Percentiles rank a stretch among this genome's conserved stretches.
Conservation (phyloP, 2,888 invertebrate genomes). For the Ametastegia equiseti region DNA sequence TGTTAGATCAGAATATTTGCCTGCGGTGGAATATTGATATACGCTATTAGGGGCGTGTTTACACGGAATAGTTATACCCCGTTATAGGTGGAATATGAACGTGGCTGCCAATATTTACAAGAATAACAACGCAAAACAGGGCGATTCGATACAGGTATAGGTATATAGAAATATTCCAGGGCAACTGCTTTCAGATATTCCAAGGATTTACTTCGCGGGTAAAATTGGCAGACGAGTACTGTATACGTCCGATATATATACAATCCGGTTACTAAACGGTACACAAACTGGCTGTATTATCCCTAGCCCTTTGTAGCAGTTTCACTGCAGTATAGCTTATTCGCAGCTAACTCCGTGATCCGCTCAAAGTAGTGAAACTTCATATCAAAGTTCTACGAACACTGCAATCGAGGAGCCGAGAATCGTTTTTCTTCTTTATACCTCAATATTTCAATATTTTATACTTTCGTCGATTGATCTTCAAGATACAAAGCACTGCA, state of each 20-base stretch:
- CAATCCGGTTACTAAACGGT: conserved; percentile 9
- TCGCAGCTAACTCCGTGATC: not conserved
- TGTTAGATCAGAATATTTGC: not conserved
- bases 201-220: not conserved
- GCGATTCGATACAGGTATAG: not conserved
- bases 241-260: conserved; percentile 1
- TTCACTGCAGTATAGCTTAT: too few species aligned
- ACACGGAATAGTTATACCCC: conserved; percentile 8
- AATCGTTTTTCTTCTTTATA: not conserved
- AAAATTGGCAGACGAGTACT: not conserved
- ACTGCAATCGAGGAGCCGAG: not conserved
- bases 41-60: conserved; percentile 19
- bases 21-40: conserved; percentile 19
- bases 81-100: not conserved
- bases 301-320: not conserved
- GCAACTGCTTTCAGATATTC: too few species aligned
- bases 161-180: not conserved
- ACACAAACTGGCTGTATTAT: not conserved
- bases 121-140: not conserved
- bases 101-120: conserved; percentile 14
- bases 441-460: not conserved
- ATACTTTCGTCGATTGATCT: not conserved
- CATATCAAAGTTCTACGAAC: not conserved
- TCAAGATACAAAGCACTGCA: too few species aligned
- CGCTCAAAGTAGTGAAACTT: not conserved